Evolutionary conservation across 2,113 vertebrate species (phyloP), one percentile per base, ranked within the genome.

Genomic region (Pelmatolapia mariae): DNA sequence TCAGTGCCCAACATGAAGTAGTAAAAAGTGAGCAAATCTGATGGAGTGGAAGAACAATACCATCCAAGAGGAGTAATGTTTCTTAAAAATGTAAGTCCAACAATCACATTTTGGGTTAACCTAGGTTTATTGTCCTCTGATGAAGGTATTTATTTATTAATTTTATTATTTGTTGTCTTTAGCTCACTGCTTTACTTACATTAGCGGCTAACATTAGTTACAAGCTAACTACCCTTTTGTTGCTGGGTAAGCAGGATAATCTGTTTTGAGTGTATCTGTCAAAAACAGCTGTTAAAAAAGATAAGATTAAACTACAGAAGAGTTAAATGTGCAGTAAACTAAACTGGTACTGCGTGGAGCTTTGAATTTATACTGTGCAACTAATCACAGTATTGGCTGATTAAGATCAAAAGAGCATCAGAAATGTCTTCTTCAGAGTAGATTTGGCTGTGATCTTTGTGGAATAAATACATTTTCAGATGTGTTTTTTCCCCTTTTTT

Each of bases 321-420:
- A 76, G 43, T 29, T 50, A 50, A 78, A 78, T 76, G 1, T 76
- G 43, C 24, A 31, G 26, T 78, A 78, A 78, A 52, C 26, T 31
- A 19, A 78, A 31, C 10, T 47, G 31, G 12, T 53, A 87, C 73
- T 63, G 82, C 57, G 38, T 6, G 3, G 11, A 52, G 16, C 78
- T 78, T 87, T 89, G 38, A 89, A 81, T 89, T 18, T 61, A 43
- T 57, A 26, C 18, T 66, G 68, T 83, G 6, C 50, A 47, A 52
- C 47, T 91, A 80, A 89, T 93, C 80, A 82, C 80, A 59, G 29
- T 79, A 86, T 88, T 89, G 89, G 91, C 84, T 9, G 11, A 26
- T 26, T 36, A 7, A 33, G 19, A 89, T 83, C 40, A 80, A 90
- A 89, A 56, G 15, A 45, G 19, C 10, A 61, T 80, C 40, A 43